A percentile compares a stretch with the other conserved stretches of the same genome.
Conservation (phyloP, 2,797 vertebrate genomes). For the Helarctos malayanus region DNA sequence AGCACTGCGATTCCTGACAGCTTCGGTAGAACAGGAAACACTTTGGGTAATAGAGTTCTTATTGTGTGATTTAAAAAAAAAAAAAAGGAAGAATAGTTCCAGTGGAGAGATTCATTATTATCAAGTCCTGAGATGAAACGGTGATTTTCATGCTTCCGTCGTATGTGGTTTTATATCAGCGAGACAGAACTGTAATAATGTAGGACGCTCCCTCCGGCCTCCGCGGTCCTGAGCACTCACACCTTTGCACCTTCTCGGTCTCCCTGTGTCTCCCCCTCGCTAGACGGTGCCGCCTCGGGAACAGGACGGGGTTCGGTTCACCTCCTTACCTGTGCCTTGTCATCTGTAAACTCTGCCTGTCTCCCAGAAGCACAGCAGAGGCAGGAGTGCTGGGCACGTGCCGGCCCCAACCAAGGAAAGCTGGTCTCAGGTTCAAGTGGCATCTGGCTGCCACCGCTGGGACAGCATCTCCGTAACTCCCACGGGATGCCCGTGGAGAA, state of each 20-base stretch:
- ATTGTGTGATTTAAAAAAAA: background rate
- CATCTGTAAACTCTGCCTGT: rapidly evolving
- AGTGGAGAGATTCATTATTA: background rate
- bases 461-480: background rate
- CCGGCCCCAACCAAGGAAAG: background rate
- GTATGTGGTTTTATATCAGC: background rate
- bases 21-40: background rate
- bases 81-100: background rate
- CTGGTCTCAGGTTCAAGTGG: background rate
- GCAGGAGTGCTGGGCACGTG: rapidly evolving
- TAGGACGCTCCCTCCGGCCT: background rate
- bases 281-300: too few species aligned
- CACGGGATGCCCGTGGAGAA: background rate
- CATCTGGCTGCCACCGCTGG: background rate
- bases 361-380: background rate
- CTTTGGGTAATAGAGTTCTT: slow-evolving; percentile 19
- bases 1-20: slow-evolving; percentile 3
- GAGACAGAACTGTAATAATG: rapidly evolving
- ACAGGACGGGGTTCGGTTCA: background rate
- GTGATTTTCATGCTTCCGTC: background rate
- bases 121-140: slow-evolving; percentile 10
- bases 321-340: background rate
- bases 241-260: background rate
- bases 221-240: background rate
- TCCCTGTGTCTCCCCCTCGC: background rate